Conservation (phyloP, 2,797 vertebrate species). For the Cossypha heuglini region DNA sequence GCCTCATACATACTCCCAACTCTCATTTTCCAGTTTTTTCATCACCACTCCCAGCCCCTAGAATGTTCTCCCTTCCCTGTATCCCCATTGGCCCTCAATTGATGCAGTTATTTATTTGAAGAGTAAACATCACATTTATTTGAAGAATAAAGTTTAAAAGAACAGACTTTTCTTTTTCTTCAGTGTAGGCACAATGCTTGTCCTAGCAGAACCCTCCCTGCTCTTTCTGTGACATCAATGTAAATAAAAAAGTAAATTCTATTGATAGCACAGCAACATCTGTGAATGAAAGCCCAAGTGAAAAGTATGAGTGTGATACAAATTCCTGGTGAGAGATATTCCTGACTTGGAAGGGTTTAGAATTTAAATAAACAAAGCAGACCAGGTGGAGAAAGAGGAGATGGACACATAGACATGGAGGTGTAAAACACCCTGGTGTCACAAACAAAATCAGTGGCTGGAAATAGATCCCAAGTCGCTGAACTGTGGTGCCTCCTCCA, state of each 20-base stretch:
- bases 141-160: not conserved
- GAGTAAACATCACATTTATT: not conserved
- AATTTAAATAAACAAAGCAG: not conserved
- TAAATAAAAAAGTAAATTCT: not conserved
- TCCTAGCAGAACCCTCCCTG: not conserved
- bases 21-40: too few species aligned
- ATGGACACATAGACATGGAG: not conserved
- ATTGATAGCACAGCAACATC: not conserved
- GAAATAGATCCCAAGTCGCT: not conserved
- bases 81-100: too few species aligned
- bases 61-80: too few species aligned
- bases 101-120: too few species aligned
- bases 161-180: not conserved
- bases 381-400: not conserved
- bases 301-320: not conserved
- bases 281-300: not conserved
- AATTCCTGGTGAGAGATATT: not conserved
- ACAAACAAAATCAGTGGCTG: not conserved
- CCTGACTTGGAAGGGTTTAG: not conserved
- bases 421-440: not conserved
- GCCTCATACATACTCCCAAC: too few species aligned
- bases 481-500: fast-evolving
- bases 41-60: too few species aligned
- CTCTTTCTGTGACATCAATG: not conserved
- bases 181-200: not conserved